Conservation (phyloP, 2,797 vertebrate genomes). For the Falco concolor region DNA sequence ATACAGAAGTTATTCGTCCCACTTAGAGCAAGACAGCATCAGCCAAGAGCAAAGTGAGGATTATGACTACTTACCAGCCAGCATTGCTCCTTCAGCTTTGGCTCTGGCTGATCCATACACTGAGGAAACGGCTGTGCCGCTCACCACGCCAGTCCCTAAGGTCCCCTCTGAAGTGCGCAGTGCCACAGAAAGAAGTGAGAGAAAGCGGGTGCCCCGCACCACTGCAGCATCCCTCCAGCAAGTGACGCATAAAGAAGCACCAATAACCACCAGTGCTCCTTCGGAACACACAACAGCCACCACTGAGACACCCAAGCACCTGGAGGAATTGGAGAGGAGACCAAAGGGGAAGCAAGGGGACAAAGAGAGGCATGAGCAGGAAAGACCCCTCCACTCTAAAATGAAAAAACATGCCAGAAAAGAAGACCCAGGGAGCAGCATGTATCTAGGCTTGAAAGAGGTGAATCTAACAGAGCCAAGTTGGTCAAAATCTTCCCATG, state of each 20-base stretch:
- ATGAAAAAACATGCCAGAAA: slow-evolving; percentile 51
- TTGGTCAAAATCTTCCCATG: not conserved
- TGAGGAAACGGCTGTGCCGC: not conserved
- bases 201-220: not conserved
- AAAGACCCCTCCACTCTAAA: slow-evolving; percentile 33
- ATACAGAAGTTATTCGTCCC: slow-evolving; percentile 21
- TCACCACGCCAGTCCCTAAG: slow-evolving; percentile 13
- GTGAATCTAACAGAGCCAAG: not conserved
- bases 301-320: not conserved
- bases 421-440: not conserved
- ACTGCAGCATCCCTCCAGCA: not conserved
- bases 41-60: slow-evolving; percentile 70
- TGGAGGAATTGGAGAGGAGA: not conserved
- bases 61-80: slow-evolving; percentile 70
- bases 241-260: fast-evolving
- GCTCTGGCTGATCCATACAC: not conserved
- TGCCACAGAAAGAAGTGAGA: slow-evolving; percentile 10
- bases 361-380: slow-evolving; percentile 1
- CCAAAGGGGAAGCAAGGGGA: not conserved
- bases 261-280: not conserved
- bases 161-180: slow-evolving; percentile 3
- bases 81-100: not conserved
- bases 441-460: not conserved
- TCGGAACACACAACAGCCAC: not conserved
- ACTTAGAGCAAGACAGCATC: slow-evolving; percentile 50